phyloP scores from a whole-genome alignment of 1,140 invertebrate species.

The Oncopodura yosiiana region DNA sequence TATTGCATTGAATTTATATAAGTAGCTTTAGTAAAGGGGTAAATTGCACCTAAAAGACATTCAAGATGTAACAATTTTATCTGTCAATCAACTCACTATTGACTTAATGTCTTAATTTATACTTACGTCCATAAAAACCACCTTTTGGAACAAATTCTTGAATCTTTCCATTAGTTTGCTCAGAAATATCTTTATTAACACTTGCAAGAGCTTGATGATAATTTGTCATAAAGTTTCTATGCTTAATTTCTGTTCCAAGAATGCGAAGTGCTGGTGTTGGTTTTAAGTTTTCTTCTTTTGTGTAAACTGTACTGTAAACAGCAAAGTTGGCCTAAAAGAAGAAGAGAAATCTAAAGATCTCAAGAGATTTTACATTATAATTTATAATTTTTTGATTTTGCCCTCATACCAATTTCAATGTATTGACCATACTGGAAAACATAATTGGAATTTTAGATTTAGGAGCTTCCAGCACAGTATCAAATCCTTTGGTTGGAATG shows the following conservation, averaged over 20 bases:
- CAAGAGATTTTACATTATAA: not conserved
- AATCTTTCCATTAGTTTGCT: constrained; percentile 13
- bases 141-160: constrained; percentile 9
- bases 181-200: constrained; percentile 11
- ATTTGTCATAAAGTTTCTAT: not conserved
- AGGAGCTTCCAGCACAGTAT: constrained; percentile 17
- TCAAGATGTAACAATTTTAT: not conserved
- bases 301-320: constrained; percentile 16
- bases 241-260: constrained; percentile 14
- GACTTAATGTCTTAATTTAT: not conserved
- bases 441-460: constrained; percentile 21
- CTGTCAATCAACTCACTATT: not conserved
- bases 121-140: not conserved
- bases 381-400: not conserved
- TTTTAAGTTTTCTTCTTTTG: not conserved
- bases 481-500: constrained; percentile 12
- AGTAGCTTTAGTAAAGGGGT: constrained; percentile 15
- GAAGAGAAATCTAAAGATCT: not conserved
- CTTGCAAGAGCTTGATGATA: not conserved
- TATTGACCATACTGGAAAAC: constrained; percentile 25
- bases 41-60: constrained; percentile 17
- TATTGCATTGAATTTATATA: constrained; percentile 13
- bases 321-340: constrained; percentile 16
- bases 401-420: constrained; percentile 8
- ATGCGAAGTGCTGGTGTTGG: constrained; percentile 7